Percentiles rank a stretch among this genome's conserved stretches.
Conservation (phyloP, 64 coral and sea anemone genomes). For the Actinia tenebrosa region DNA sequence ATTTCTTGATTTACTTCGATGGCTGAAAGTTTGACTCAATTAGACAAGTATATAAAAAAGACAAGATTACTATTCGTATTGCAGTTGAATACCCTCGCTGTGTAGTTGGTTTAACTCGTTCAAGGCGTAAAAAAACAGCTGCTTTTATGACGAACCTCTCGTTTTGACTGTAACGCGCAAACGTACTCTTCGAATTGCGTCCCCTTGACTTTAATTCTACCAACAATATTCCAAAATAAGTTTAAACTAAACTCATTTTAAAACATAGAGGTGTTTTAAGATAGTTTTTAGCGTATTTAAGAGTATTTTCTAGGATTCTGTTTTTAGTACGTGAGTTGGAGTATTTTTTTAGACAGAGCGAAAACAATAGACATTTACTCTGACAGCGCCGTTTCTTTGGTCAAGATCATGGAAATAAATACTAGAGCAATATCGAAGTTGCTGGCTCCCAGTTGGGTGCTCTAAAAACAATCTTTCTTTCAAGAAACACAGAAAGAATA, state of each 20-base stretch:
- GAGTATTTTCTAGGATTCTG: not conserved
- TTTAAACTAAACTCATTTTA: not conserved
- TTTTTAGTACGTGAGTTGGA: not conserved
- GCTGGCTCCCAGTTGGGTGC: not conserved
- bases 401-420: not conserved
- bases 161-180: too few relatives aligned
- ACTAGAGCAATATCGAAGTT: slow-evolving; percentile 12
- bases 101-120: not conserved
- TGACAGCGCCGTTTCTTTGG: slow-evolving; percentile 2
- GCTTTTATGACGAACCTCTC: not conserved
- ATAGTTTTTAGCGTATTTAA: not conserved
- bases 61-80: not conserved
- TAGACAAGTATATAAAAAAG: not conserved
- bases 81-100: not conserved
- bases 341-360: not conserved
- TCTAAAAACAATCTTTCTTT: not conserved
- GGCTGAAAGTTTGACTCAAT: too few relatives aligned
- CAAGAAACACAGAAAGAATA: not conserved
- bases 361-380: not conserved
- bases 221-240: not conserved
- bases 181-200: not conserved
- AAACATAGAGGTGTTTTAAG: not conserved
- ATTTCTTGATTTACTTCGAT: too few relatives aligned
- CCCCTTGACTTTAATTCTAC: not conserved
- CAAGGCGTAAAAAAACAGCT: not conserved